Evolutionary conservation across 2,113 vertebrate species (phyloP).

Genomic region (Equus przewalskii): DNA sequence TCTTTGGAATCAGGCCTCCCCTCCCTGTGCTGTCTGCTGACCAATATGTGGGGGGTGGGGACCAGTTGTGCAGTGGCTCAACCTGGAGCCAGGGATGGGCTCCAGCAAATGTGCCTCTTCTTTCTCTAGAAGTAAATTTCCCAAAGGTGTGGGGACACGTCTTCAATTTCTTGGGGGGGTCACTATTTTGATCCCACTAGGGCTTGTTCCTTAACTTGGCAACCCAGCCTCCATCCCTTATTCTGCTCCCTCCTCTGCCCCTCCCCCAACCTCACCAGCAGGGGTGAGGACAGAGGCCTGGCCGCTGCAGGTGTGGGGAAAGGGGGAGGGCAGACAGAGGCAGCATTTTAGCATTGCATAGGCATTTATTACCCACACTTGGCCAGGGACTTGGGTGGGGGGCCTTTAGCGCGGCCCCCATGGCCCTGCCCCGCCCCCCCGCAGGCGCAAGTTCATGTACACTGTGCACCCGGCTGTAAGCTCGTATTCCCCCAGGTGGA

Average conservation of each 20-base stretch:
- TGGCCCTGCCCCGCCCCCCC: not conserved
- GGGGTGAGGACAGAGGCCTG: not conserved
- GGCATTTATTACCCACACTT: not conserved
- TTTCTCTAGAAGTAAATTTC: not conserved
- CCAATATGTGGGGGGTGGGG: not conserved
- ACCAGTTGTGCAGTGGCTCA: not conserved
- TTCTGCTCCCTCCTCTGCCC: not conserved
- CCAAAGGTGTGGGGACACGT: not conserved
- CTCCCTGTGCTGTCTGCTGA: not conserved
- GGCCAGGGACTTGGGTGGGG: not conserved
- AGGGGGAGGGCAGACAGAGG: not conserved
- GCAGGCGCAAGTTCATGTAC: conserved; percentile 68
- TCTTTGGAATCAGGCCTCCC: not conserved
- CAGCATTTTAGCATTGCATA: not conserved
- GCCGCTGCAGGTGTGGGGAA: not conserved
- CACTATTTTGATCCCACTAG: not conserved
- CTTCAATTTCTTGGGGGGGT: not conserved
- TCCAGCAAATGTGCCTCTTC: not conserved
- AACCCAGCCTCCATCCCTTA: not conserved
- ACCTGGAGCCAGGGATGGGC: not conserved
- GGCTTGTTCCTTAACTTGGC: not conserved
- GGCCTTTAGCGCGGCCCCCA: not conserved
- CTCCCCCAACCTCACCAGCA: not conserved
- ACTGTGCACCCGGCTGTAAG: conserved; percentile 3
- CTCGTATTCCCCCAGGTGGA: conserved; percentile 52